A percentile compares a stretch with the other conserved stretches of the same genome.
These are phyloP conservation scores for Fratercula arctica DNA, from an alignment of 2,797 vertebrate genomes.

Conservation along the genomic window DNA sequence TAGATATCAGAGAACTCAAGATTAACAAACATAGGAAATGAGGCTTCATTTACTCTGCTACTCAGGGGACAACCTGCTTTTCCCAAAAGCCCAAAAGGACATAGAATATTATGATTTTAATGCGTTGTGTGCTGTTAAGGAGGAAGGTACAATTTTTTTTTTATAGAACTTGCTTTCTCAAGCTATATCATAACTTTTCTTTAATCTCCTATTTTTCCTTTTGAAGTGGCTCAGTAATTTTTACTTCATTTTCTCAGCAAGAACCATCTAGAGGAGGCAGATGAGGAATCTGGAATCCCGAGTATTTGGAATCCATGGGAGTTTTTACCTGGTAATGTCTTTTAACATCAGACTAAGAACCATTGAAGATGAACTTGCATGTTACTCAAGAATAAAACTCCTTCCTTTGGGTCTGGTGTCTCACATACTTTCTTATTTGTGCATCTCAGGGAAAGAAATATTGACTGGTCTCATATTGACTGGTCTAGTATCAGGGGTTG, in stretches of 20 bases:
- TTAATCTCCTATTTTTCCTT: background rate
- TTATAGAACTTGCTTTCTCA: background rate
- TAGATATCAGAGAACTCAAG: background rate
- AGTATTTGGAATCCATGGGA: background rate
- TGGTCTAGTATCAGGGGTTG: accelerated
- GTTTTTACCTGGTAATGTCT: background rate
- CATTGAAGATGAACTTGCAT: background rate
- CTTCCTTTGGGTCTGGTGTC: background rate
- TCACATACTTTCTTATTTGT: background rate
- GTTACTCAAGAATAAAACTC: background rate
- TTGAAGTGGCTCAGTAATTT: background rate
- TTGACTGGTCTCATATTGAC: too few species aligned
- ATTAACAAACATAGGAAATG: background rate
- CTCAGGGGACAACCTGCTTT: background rate
- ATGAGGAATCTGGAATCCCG: background rate
- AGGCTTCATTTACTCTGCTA: background rate
- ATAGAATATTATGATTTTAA: background rate
- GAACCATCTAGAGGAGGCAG: background rate
- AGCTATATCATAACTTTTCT: background rate
- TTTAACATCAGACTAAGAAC: background rate
- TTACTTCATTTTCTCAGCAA: background rate
- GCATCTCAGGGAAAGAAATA: background rate
- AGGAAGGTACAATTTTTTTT: background rate
- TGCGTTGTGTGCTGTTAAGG: background rate
- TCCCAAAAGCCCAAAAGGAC: background rate